Evolutionary conservation across 2,888 invertebrate genomes (phyloP).

Genomic region (Epiperipatus broadwayi): DNA sequence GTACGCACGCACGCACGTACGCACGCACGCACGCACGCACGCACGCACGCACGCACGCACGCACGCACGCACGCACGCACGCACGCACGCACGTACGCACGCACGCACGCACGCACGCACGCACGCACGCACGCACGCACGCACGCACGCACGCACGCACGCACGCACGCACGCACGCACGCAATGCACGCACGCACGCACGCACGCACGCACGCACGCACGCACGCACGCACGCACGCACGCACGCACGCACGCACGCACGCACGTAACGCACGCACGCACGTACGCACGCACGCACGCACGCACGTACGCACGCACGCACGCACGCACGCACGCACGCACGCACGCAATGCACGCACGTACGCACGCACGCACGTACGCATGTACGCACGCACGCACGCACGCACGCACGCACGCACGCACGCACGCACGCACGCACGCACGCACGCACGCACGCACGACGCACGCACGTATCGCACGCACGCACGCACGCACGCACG

Average conservation of each 20-base stretch:
- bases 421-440: slow-evolving; percentile 13
- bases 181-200: slow-evolving; percentile 9
- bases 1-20: slow-evolving; percentile 3
- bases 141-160: slow-evolving; percentile 14
- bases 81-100: slow-evolving; percentile 13
- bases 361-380: slow-evolving; percentile 10
- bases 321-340: no score
- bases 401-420: slow-evolving; percentile 12
- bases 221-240: slow-evolving; percentile 4
- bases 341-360: no score
- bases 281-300: slow-evolving; percentile 9
- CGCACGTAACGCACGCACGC: no score
- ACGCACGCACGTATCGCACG: no score
- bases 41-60: slow-evolving; percentile 13
- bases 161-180: slow-evolving; percentile 13
- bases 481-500: slow-evolving; percentile 13
- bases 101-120: slow-evolving; percentile 13
- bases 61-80: slow-evolving; percentile 13
- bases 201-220: slow-evolving; percentile 9
- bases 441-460: no score
- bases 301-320: slow-evolving; percentile 10
- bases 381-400: slow-evolving; percentile 10
- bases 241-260: slow-evolving; percentile 1
- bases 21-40: slow-evolving; percentile 1
- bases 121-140: slow-evolving; percentile 13